Evolutionary conservation across 92 coral and sea anemone genomes (phyloP), one percentile per base, ranked within the genome.

Genomic region (Bergia puertoricense): DNA sequence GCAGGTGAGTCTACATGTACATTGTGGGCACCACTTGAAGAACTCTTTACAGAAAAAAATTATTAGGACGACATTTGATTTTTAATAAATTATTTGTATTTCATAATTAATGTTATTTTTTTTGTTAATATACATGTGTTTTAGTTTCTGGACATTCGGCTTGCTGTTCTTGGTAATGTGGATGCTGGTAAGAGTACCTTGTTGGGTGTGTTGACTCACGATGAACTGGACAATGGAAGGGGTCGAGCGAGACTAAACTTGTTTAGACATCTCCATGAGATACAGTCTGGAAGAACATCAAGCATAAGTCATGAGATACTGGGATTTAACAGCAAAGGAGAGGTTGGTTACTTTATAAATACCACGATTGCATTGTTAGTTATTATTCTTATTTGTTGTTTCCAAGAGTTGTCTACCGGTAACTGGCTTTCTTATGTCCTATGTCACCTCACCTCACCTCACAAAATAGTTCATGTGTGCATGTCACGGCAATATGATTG

Each of bases 251-350:
- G 99, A 80, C 92, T 97, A 46, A 97, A 97, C 86, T 93, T 97
- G 10, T 95, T 97, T 90, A 79, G 98, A 78, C 99, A 97, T 85
- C 92, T 97, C 73, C 99, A 97, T 86, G 99, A 97, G 81, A 97
- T 97, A 78, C 98, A 97, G 78, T 91, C 98, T 51, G 99, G 99
- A 85, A 85, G 99, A 74, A 97, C 99, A 9, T 97, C 99, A 40
- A 95, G 99, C 85, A 97, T 97, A 76, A 97, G 99, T 75, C 98
- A 97, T 90, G 99, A 97, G 86, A 97, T 97, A 80, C 90, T 97
- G 16, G 99, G 99, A 42, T 97, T 97, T 90, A 89, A 92, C 82
- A 94, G 96, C 93, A 93, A 86, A 85, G 99, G 99, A 76, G 95
- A 97, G 98, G 99, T 97, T 89, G n/a, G 86, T 50, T 46, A 46